Conservation (phyloP, 2,888 invertebrate species). For the Callyntrura sp. region DNA sequence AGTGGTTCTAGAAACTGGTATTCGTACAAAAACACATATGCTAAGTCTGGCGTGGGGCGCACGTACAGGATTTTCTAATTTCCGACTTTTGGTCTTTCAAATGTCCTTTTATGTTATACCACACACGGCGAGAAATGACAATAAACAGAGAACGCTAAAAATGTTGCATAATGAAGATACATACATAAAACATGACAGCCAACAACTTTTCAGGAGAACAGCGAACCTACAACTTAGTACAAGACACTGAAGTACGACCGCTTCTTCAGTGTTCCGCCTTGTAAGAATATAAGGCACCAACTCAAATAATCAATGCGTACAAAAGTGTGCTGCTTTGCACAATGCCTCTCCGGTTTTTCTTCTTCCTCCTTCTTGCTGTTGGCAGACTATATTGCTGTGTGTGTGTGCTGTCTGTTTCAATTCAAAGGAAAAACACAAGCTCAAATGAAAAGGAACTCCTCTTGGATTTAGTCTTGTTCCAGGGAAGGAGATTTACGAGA, state of each 20-base stretch:
- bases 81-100: not conserved
- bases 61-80: too few relatives aligned
- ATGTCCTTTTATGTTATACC: not conserved
- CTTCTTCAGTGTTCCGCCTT: not conserved
- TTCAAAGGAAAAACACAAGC: slow-evolving; percentile 43
- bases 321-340: slow-evolving; percentile 1
- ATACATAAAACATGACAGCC: not conserved
- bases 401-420: slow-evolving; percentile 28
- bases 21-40: too few relatives aligned
- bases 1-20: too few relatives aligned
- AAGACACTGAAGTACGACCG: not conserved
- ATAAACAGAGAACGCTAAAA: slow-evolving; percentile 9
- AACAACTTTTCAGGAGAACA: not conserved
- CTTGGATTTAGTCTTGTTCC: slow-evolving; percentile 54
- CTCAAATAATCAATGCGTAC: not conserved
- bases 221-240: too few relatives aligned
- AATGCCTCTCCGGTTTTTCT: not conserved
- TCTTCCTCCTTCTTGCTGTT: not conserved
- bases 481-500: slow-evolving; percentile 69
- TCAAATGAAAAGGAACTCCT: slow-evolving; percentile 57
- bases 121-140: slow-evolving; percentile 1
- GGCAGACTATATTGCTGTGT: not conserved
- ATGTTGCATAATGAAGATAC: not conserved
- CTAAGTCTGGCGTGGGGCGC: too few relatives aligned
- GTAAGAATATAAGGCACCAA: not conserved